Evolutionary conservation across 1,140 invertebrate genomes (phyloP), one percentile per base, ranked within the genome.

Genomic region (Semibalanus balanoides): DNA sequence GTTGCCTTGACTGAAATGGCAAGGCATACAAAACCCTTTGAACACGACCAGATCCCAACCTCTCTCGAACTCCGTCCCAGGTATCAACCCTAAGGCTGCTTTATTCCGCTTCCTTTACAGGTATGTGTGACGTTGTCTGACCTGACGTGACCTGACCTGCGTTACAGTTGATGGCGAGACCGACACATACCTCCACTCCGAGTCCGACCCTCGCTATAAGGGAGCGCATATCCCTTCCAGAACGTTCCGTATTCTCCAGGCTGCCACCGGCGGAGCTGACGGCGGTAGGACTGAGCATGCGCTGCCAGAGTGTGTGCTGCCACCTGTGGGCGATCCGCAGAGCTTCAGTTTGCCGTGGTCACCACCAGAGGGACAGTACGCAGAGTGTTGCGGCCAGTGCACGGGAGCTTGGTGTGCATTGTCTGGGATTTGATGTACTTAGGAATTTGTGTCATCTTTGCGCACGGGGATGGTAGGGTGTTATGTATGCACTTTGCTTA

Each of bases 171-270:
- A 28, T 40, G 51, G 40, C 27, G 72, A 51, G 31, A 77, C 30
- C 51, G 87, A 87, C 51, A 82, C 81, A 76, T 87, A 84, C 76
- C 82, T 88, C 29, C 87, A 88, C 81, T 84, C 85, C 80, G 86
- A 86, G 82, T 86, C 83, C 81, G 90, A 88, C 82, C 87, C 88
- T 17, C 86, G 90, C 81, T 88, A 90, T 82, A 84, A 87, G 43
- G 88, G 89, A 71, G 84, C 88, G 31, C 86, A 89, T 40, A 91
- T 91, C 79, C 90, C 90, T 7, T 91, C 90, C 14, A 86, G 88
- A 81, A 87, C 90, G 76, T 91, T 91, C 82, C 86, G 87, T 79
- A 86, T 86, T 77, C 84, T 92, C 75, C 88, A 90, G 82, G 88
- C 81, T 40, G 82, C 83, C 73, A 82, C 83, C 29, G 79, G 76